Conservation (phyloP, 1,140 invertebrate genomes). For the Phthorimaea operculella region DNA sequence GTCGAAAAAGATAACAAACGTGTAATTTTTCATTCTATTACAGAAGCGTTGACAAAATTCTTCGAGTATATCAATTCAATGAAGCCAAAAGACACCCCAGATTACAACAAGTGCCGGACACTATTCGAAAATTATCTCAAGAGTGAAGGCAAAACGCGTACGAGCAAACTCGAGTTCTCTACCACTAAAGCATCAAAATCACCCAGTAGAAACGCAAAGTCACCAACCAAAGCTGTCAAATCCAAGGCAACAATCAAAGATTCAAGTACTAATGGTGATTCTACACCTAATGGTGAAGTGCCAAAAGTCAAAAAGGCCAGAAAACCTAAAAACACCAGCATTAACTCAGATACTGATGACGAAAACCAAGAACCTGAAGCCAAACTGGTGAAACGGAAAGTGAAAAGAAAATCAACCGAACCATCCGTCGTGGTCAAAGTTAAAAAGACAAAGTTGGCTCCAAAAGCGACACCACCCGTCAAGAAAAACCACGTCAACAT, state of each 20-base stretch:
- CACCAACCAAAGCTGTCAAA: background rate
- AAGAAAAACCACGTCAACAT: constrained; percentile 50
- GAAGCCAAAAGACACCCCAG: constrained; percentile 76
- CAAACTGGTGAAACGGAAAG: constrained; percentile 21
- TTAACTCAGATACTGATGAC: constrained; percentile 15
- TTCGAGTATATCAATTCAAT: constrained; percentile 78
- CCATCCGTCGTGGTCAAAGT: constrained; percentile 40
- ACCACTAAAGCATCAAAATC: constrained; percentile 27
- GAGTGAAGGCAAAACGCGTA: constrained; percentile 35
- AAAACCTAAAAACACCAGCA: constrained; percentile 8
- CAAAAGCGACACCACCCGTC: constrained; percentile 42
- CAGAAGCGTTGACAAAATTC: constrained; percentile 73
- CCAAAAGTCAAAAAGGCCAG: constrained; percentile 12
- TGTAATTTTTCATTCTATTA: constrained; percentile 30
- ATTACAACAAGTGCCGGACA: constrained; percentile 78
- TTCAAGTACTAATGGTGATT: constrained; percentile 12
- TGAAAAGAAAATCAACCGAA: constrained; percentile 42
- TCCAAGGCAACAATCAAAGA: constrained; percentile 10
- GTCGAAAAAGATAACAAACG: background rate
- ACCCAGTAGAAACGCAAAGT: constrained; percentile 7
- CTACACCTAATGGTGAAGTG: constrained; percentile 4
- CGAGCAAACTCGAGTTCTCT: constrained; percentile 45
- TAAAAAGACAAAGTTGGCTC: constrained; percentile 43
- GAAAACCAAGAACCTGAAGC: constrained; percentile 32
- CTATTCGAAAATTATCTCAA: constrained; percentile 69